These are phyloP conservation scores for Plutomurus gul DNA, from an alignment of 1,140 invertebrate genomes.

Conservation along the genomic window DNA sequence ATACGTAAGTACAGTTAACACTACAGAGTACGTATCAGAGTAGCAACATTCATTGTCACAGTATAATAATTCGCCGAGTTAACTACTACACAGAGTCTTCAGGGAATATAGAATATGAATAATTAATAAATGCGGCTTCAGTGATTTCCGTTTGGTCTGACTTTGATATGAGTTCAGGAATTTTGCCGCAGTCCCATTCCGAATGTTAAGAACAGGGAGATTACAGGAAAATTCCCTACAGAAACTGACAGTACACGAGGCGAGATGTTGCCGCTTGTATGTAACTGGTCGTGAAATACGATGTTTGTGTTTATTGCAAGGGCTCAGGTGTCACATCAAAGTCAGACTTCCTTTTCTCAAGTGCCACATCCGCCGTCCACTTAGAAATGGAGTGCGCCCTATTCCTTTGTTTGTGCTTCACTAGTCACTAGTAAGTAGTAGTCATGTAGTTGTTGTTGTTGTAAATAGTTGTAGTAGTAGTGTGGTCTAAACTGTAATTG, in stretches of 20 bases:
- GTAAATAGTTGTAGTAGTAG: too few species aligned
- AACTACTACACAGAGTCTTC: too few species aligned
- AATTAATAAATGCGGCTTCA: not conserved
- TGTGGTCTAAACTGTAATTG: too few species aligned
- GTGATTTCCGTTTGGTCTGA: not conserved
- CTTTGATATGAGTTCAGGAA: not conserved
- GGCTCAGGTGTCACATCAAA: conserved; percentile 36
- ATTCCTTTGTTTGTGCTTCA: not conserved
- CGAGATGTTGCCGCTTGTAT: not conserved
- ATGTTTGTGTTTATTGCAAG: conserved; percentile 33
- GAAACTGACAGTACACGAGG: not conserved
- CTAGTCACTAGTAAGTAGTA: too few species aligned
- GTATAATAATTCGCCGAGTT: too few species aligned
- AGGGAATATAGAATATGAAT: not conserved
- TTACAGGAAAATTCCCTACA: not conserved
- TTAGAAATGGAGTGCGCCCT: not conserved
- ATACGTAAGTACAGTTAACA: too few species aligned
- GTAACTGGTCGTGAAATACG: not conserved
- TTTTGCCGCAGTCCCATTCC: not conserved
- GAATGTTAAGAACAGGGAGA: too few species aligned
- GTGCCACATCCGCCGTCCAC: not conserved
- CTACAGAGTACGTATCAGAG: too few species aligned
- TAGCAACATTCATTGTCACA: too few species aligned
- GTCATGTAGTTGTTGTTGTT: too few species aligned
- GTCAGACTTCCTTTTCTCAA: not conserved